Evolutionary conservation across 2,888 invertebrate species (phyloP).

Genomic region (Tolmerus cingulatus): DNA sequence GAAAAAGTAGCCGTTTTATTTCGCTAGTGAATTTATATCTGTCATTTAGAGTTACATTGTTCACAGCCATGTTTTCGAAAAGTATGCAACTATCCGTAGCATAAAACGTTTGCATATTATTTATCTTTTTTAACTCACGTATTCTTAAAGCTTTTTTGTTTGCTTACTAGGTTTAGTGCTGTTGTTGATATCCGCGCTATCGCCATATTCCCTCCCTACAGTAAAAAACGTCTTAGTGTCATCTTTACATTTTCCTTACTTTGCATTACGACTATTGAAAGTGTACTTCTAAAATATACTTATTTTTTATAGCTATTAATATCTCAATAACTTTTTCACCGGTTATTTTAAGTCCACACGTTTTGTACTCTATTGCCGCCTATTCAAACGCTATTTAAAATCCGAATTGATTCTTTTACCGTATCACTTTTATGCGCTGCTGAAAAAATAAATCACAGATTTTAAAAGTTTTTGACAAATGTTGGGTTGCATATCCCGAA

Average conservation of each 20-base stretch:
- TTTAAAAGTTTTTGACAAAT: constrained; percentile 27
- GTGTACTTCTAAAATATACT: constrained; percentile 33
- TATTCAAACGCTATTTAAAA: constrained; percentile 20
- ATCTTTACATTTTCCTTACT: neutral
- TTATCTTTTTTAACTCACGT: neutral
- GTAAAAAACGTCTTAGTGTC: neutral
- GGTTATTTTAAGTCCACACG: constrained; percentile 19
- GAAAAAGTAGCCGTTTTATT: neutral
- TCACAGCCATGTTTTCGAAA: constrained; percentile 30
- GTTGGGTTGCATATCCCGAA: neutral
- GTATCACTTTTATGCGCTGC: neutral
- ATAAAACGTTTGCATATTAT: neutral
- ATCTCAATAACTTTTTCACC: neutral
- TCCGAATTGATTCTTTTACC: constrained; percentile 10
- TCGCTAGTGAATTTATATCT: constrained; percentile 18
- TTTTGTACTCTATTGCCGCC: constrained; percentile 37
- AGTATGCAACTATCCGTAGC: constrained; percentile 27
- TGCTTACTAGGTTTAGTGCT: neutral
- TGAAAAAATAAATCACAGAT: constrained; percentile 28
- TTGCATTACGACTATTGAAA: constrained; percentile 18
- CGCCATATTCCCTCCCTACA: neutral
- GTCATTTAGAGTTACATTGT: constrained; percentile 34
- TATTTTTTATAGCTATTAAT: neutral
- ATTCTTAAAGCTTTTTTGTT: constrained; percentile 2
- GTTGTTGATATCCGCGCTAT: neutral